These are phyloP conservation scores for Schizaphis graminum DNA, from an alignment of 2,888 invertebrate species.

Conservation along the genomic window DNA sequence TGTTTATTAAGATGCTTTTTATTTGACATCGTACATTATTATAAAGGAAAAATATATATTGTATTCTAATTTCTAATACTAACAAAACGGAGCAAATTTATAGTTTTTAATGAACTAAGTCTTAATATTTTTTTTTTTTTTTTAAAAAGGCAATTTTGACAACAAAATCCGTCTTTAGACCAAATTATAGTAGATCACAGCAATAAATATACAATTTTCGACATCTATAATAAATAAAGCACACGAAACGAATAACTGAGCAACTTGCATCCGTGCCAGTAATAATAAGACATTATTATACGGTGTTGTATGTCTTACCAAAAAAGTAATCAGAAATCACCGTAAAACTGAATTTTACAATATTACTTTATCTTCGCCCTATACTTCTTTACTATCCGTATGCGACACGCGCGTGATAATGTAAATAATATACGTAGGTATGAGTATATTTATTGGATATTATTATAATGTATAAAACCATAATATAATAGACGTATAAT, in stretches of 20 bases:
- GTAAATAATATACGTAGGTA: background rate
- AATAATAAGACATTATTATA: conserved; percentile 8
- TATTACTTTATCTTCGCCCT: background rate
- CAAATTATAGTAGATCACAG: background rate
- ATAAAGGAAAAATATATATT: background rate
- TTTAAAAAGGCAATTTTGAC: background rate
- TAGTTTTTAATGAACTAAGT: background rate
- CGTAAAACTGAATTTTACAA: background rate
- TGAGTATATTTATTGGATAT: background rate
- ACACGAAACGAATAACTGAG: background rate
- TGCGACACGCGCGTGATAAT: background rate
- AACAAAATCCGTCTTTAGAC: background rate
- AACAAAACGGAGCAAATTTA: background rate
- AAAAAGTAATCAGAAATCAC: background rate
- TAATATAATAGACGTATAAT: background rate
- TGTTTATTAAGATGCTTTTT: background rate
- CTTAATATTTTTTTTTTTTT: no score
- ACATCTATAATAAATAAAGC: background rate
- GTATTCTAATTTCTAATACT: background rate
- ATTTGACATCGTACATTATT: background rate
- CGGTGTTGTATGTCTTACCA: background rate
- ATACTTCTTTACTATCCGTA: background rate
- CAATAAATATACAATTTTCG: conserved; percentile 10
- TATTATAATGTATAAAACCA: background rate
- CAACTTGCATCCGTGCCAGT: background rate